These are phyloP conservation scores for Carcinoscorpius rotundicauda DNA, from an alignment of 1,140 invertebrate genomes.

Conservation along the genomic window DNA sequence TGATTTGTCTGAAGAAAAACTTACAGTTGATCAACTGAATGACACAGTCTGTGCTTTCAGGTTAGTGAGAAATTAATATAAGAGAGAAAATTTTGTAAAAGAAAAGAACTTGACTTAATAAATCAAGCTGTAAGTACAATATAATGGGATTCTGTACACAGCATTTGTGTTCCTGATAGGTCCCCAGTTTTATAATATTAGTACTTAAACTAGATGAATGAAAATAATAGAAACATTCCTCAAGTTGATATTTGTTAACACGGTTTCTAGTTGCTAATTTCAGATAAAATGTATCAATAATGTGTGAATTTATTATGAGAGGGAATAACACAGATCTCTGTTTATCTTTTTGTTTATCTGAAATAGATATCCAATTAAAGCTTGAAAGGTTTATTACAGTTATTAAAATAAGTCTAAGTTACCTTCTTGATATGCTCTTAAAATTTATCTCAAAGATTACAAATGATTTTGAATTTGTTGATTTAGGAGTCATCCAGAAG, in stretches of 20 bases:
- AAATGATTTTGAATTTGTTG: background rate
- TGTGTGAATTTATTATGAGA: too few species aligned
- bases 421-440: background rate
- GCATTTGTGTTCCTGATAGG: background rate
- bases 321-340: too few species aligned
- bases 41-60: conserved; percentile 11
- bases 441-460: background rate
- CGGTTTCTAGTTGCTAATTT: too few species aligned
- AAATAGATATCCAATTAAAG: background rate
- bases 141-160: background rate
- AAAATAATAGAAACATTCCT: too few species aligned
- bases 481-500: conserved; percentile 17
- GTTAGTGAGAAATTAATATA: conserved; percentile 3
- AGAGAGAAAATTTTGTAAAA: background rate
- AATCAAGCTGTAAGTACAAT: background rate
- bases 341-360: too few species aligned
- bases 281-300: too few species aligned
- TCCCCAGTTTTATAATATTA: background rate
- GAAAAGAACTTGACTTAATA: background rate
- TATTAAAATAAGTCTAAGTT: background rate
- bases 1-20: background rate
- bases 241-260: too few species aligned
- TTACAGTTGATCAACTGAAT: conserved; percentile 9
- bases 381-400: background rate
- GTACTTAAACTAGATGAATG: too few species aligned